Evolutionary conservation across 1,140 invertebrate genomes (phyloP), one percentile per base, ranked within the genome.

Genomic region (Phymorhynchus buccinoides): DNA sequence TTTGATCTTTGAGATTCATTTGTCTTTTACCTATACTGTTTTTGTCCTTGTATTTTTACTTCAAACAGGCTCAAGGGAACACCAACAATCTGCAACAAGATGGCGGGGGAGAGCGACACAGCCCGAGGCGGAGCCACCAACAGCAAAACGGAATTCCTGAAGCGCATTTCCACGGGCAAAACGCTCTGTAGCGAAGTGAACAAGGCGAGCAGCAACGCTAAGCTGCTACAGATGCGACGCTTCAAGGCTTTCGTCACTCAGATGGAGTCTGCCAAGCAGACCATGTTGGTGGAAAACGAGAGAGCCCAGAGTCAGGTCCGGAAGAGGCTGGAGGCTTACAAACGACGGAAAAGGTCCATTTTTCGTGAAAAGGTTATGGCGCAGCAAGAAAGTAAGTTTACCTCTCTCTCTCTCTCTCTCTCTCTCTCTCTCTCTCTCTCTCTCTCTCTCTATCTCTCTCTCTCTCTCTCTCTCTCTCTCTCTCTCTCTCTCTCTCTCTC

Each of bases 181-280:
- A 84, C 83, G 7, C 42, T 84, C 27, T 84, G 83, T 44, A 84
- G 83, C 73, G 83, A 84, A 30, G 71, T 84, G 39, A 84, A 84
- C 83, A 84, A 84, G 22, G 83, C 83, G 12, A 44, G 71, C 39
- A 84, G 83, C 71, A 84, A 84, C 42, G 44, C 83, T 22, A 84
- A 84, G 37, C 78, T 84, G 42, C 83, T 84, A 41, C 71, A 75
- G 71, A 84, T 84, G 83, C 83, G 83, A 3, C 18, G 83, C 18
- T 42, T 75, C 39, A 44, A 84, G 2, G 83, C 83, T 1, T 44
- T 84, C 39, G 71, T 84, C 18, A 42, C 35, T 14, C 83, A 84
- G 68, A 30, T 84, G 30, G 83, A 84, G 44, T 84, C 83, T 0
- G 71, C 83, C 39, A 84, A 84, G 44, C 83, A 84, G 44, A 84